Evolutionary conservation across 2,113 vertebrate species (phyloP).

Genomic region (Cinclus cinclus): DNA sequence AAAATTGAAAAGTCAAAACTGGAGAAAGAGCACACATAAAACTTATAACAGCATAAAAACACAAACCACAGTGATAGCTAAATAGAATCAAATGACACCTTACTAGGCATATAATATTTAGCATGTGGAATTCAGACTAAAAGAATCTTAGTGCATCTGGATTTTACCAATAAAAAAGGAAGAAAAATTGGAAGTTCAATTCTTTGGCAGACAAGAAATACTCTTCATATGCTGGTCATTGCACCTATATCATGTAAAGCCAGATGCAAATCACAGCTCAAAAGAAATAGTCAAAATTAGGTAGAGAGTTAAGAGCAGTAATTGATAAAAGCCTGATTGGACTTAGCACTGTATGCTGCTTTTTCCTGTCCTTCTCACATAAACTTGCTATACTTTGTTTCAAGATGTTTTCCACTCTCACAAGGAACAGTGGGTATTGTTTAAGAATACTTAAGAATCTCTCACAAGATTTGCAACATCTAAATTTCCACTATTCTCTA

Average conservation of each 20-base stretch:
- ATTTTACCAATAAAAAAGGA: not conserved
- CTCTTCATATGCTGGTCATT: not conserved
- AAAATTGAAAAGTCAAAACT: not conserved
- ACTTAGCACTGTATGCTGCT: not conserved
- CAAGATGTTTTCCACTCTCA: not conserved
- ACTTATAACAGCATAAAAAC: not conserved
- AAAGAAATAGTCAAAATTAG: not conserved
- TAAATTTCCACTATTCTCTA: not conserved
- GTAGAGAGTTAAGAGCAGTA: not conserved
- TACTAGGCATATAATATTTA: not conserved
- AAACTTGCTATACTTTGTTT: not conserved
- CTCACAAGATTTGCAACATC: not conserved
- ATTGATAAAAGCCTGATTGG: not conserved
- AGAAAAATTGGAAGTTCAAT: not conserved
- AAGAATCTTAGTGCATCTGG: not conserved
- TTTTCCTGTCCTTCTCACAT: not conserved
- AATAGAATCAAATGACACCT: not conserved
- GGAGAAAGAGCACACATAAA: not conserved
- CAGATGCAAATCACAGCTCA: not conserved
- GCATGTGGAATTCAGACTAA: accelerated
- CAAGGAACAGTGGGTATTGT: not conserved
- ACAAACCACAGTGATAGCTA: not conserved
- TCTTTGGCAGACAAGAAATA: not conserved
- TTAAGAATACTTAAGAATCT: not conserved
- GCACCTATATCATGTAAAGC: not conserved